Conservation (phyloP, 2,888 invertebrate genomes). For the Nowickia ferox region DNA sequence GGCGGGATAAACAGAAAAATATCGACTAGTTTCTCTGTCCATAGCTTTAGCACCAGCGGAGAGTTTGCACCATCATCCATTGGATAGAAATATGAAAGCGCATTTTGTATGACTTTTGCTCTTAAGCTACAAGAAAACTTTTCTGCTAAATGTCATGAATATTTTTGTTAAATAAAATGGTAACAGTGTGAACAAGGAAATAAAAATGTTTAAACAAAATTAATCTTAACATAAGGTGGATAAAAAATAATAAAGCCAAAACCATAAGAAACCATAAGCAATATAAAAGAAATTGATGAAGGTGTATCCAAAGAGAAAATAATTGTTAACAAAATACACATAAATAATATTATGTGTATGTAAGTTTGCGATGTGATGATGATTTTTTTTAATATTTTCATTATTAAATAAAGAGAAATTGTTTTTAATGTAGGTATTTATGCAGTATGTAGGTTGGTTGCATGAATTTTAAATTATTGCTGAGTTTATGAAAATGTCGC, state of each 20-base stretch:
- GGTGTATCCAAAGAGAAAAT: slow-evolving; percentile 16
- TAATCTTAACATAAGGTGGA: not conserved
- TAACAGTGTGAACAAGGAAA: slow-evolving; percentile 30
- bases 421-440: not conserved
- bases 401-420: slow-evolving; percentile 12
- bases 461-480: slow-evolving; percentile 20
- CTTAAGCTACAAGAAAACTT: not conserved
- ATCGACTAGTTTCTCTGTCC: too few relatives aligned
- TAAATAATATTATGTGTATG: too few relatives aligned
- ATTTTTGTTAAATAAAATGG: not conserved
- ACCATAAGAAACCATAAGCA: slow-evolving; percentile 26
- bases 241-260: slow-evolving; percentile 34
- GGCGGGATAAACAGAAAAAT: too few relatives aligned
- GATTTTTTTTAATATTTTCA: slow-evolving; percentile 47
- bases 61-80: too few relatives aligned
- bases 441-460: not conserved
- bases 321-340: slow-evolving; percentile 30
- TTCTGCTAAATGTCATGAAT: not conserved
- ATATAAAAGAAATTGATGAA: slow-evolving; percentile 8
- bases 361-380: slow-evolving; percentile 71
- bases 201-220: not conserved
- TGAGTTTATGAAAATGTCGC: slow-evolving; percentile 6
- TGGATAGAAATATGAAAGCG: too few relatives aligned
- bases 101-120: not conserved
- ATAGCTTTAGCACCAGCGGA: too few relatives aligned